Conservation (phyloP, 2,113 vertebrate species). For the Synodontis membranacea region DNA sequence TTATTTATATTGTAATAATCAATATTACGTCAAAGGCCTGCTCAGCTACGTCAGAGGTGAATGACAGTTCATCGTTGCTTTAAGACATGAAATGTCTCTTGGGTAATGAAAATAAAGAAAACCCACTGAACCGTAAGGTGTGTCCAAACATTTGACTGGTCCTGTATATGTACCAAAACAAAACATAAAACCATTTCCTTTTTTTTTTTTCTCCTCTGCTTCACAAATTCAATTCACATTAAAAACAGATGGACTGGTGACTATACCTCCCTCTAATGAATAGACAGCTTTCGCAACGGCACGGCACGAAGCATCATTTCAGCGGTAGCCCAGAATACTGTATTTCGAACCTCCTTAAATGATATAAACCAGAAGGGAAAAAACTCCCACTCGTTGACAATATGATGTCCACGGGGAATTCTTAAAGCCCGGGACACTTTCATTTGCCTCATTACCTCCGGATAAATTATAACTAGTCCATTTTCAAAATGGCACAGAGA, state of each 20-base stretch:
- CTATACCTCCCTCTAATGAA: conserved; percentile 36
- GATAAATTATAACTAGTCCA: conserved; percentile 37
- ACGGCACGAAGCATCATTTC: neutral
- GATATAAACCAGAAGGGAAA: neutral
- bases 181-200: too few species aligned
- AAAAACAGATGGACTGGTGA: conserved; percentile 2
- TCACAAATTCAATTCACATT: conserved; percentile 13
- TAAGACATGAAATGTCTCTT: too few species aligned
- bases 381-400: conserved; percentile 1
- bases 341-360: neutral
- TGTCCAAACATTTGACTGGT: too few species aligned
- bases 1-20: too few species aligned
- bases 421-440: conserved; percentile 12
- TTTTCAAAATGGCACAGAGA: conserved; percentile 32
- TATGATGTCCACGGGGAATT: conserved; percentile 4
- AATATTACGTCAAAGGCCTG: too few species aligned
- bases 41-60: too few species aligned
- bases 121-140: too few species aligned
- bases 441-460: conserved; percentile 41
- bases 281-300: neutral
- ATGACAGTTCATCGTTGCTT: too few species aligned
- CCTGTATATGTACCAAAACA: too few species aligned
- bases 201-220: neutral
- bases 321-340: neutral
- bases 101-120: too few species aligned